Conservation (phyloP, 2,797 vertebrate genomes). For the Neosalanx taihuensis region DNA sequence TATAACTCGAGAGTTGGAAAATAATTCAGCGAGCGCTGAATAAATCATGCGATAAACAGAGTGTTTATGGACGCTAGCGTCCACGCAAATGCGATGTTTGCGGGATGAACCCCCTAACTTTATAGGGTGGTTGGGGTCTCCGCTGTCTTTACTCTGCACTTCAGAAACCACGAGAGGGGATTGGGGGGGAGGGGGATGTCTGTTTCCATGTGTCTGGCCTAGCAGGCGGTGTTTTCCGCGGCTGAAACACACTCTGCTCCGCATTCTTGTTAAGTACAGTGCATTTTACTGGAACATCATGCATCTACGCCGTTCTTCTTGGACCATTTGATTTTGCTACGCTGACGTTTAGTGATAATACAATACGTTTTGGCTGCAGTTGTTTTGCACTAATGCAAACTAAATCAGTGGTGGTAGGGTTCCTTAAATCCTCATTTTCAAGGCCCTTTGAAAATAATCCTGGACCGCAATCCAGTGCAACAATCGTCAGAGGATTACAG, state of each 20-base stretch:
- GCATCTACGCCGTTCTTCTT: too few species aligned
- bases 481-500: constrained; percentile 8
- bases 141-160: constrained; percentile 39
- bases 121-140: constrained; percentile 46
- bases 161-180: constrained; percentile 52
- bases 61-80: constrained; percentile 39
- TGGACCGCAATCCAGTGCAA: too few species aligned
- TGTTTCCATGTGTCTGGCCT: constrained; percentile 35
- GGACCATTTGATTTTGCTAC: too few species aligned
- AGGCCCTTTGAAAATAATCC: too few species aligned
- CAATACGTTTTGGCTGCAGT: too few species aligned
- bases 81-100: constrained; percentile 36
- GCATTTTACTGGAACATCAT: too few species aligned
- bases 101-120: constrained; percentile 38
- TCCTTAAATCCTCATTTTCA: neutral
- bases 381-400: constrained; percentile 3
- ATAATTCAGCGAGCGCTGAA: constrained; percentile 32
- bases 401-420: neutral
- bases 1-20: constrained; percentile 40
- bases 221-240: constrained; percentile 21
- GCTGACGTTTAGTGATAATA: too few species aligned
- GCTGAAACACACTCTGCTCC: constrained; percentile 32
- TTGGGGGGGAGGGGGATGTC: constrained; percentile 31
- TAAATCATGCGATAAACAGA: constrained; percentile 60
- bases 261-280: too few species aligned